A percentile compares a stretch with the other conserved stretches of the same genome.
These are phyloP conservation scores for Pheosia gnoma DNA, from an alignment of 2,888 invertebrate genomes.

Conservation along the genomic window DNA sequence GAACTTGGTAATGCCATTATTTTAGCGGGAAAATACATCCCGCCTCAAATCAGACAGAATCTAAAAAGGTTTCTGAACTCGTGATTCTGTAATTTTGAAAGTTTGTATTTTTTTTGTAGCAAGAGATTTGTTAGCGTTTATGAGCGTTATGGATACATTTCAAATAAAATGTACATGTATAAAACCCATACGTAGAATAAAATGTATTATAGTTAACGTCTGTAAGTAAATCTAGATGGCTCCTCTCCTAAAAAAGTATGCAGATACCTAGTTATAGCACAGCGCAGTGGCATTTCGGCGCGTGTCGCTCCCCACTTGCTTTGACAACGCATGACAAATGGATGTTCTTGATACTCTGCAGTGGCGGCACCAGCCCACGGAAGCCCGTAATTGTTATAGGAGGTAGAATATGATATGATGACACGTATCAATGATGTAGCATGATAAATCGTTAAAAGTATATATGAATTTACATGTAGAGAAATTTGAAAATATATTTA, in stretches of 20 bases:
- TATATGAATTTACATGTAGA: background rate
- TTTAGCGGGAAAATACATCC: background rate
- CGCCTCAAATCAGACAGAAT: background rate
- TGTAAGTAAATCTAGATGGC: too few species aligned
- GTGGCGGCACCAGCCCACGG: background rate
- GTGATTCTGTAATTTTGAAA: too few species aligned
- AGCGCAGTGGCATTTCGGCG: constrained; percentile 4
- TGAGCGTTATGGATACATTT: too few species aligned
- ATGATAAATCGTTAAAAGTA: background rate
- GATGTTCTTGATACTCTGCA: constrained; percentile 11
- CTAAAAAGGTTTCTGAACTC: too few species aligned
- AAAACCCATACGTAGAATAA: too few species aligned
- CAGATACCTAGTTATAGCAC: background rate
- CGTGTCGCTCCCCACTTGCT: constrained; percentile 50
- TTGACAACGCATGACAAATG: constrained; percentile 69
- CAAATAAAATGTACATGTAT: too few species aligned
- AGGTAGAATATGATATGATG: constrained; percentile 1
- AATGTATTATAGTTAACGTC: too few species aligned
- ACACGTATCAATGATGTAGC: background rate
- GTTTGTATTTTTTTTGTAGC: too few species aligned
- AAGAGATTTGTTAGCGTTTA: too few species aligned
- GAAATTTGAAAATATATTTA: too few species aligned
- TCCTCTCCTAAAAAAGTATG: background rate
- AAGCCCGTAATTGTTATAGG: constrained; percentile 10
- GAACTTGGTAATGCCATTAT: background rate